Conservation (phyloP, 1,140 invertebrate species). For the Papilio xuthus region DNA sequence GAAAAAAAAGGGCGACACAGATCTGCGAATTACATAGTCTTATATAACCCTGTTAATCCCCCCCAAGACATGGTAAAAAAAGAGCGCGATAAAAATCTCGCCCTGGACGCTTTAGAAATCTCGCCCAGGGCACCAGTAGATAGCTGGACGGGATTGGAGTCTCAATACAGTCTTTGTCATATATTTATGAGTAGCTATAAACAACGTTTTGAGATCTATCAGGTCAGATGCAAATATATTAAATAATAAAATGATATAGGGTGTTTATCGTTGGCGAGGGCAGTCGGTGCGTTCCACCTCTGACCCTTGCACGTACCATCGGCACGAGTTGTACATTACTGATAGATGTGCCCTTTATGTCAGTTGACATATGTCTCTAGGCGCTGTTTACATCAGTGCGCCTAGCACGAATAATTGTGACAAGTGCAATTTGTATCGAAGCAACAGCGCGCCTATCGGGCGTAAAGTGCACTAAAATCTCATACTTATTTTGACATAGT, state of each 20-base stretch:
- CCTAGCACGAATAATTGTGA: background rate
- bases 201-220: background rate
- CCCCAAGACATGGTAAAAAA: too few species aligned
- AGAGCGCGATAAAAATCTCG: too few species aligned
- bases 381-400: background rate
- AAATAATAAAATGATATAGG: slow-evolving; percentile 29
- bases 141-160: too few species aligned
- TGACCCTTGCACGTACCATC: slow-evolving; percentile 22
- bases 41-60: too few species aligned
- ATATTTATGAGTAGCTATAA: background rate
- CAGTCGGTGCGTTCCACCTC: slow-evolving; percentile 10
- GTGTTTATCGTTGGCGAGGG: slow-evolving; percentile 7
- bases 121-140: too few species aligned
- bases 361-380: background rate
- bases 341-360: slow-evolving; percentile 1
- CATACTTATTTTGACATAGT: too few species aligned
- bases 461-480: too few species aligned
- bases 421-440: too few species aligned
- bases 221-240: background rate
- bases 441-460: too few species aligned
- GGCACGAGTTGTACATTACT: slow-evolving; percentile 24
- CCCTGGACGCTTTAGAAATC: too few species aligned
- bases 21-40: too few species aligned
- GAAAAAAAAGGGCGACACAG: too few species aligned
- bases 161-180: background rate